Base-by-base conservation (phyloP, 2,113 vertebrate species). In the Platysternon megacephalum region DNA sequence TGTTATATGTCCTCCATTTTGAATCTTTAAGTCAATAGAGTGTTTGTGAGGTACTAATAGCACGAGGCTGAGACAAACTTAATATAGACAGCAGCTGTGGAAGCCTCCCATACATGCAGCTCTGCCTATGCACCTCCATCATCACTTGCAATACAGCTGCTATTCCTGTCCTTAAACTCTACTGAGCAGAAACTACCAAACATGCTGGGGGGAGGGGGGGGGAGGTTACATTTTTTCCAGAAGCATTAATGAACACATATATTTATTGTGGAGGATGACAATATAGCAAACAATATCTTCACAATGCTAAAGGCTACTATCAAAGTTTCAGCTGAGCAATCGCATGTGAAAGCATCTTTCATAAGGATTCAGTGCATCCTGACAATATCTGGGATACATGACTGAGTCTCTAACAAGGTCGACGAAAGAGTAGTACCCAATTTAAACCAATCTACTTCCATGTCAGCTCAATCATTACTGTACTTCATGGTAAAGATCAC, bases 281-380 rank as follows among this genome's bases (percentile, higher is more conserved):
- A n/a, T 87, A 76, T 8, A 92, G 89, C n/a, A 84, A 93, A 82
- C 14, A 87, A 53, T 44, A 94, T 8, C 32, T 83, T 96, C 74
- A 79, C 53, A 49, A 6, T 65, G 46, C 56, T 94, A 24, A 88
- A 88, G 95, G 84, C 44, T 52, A 82, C 51, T 53, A 58, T 39
- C 17, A 84, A 79, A 87, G 10, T 87, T 76, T 82, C 55, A 78
- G 42, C 91, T 42, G 6, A 93, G 85, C 3, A 86, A 84, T 89
- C 72, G 58, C 2, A 88, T 5, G 39, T 39, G 13, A 56, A 22
- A 44, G 1, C 0, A 4, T 82, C 7, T 10, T 89, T 91, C 87
- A 35, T 11, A 44, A 76, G 42, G 24, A 44, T 76, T 44, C 42
- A 26, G 72, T 44, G 5, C 72, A 76, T 26, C 11, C 42, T 46